Evolutionary conservation across 2,888 invertebrate genomes (phyloP).

Genomic region (Boloria selene): DNA sequence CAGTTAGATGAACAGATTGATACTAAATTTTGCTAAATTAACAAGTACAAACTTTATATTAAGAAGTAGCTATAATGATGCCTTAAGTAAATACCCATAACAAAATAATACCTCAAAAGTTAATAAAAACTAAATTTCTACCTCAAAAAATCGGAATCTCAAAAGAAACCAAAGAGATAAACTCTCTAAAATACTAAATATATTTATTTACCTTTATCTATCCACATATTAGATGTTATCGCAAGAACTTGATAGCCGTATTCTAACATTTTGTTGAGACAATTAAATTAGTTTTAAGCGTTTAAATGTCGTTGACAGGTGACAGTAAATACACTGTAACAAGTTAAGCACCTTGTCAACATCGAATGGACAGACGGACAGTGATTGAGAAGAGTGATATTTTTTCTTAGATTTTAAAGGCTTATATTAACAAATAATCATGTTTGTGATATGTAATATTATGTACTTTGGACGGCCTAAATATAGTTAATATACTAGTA

Average conservation of each 20-base stretch:
- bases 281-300: conserved; percentile 4
- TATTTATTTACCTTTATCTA: conserved; percentile 1
- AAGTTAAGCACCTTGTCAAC: conserved; percentile 34
- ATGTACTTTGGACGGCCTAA: too few species aligned
- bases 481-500: too few species aligned
- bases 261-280: conserved; percentile 15
- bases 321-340: conserved; percentile 11
- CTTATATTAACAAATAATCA: too few species aligned
- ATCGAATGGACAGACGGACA: conserved; percentile 13
- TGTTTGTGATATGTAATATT: too few species aligned
- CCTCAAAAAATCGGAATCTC: not conserved
- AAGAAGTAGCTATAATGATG: too few species aligned
- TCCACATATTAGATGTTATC: conserved; percentile 9
- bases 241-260: conserved; percentile 9
- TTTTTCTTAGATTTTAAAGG: not conserved
- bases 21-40: too few species aligned
- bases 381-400: not conserved
- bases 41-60: too few species aligned
- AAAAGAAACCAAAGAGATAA: not conserved
- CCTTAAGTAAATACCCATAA: too few species aligned
- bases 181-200: conserved; percentile 9
- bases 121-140: not conserved
- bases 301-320: conserved; percentile 20
- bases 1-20: too few species aligned
- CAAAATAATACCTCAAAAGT: too few species aligned